Evolutionary conservation across 35 echinoderm and acorn worm species (phyloP).

Genomic region (Acanthaster planci): DNA sequence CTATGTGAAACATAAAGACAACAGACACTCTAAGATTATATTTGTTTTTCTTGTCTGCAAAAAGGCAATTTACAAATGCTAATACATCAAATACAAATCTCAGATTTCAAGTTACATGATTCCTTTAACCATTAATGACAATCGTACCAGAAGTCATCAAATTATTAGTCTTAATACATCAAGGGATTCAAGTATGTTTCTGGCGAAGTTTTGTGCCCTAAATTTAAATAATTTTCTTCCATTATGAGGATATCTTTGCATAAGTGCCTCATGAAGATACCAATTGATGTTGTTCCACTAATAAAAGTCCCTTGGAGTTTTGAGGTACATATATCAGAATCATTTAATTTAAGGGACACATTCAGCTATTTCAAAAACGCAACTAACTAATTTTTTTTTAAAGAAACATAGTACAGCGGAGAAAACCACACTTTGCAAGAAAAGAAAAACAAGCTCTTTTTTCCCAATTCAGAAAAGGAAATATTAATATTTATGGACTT

Average conservation of each 20-base stretch:
- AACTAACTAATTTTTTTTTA: background rate
- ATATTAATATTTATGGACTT: constrained; percentile 1
- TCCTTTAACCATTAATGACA: background rate
- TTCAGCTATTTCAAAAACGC: background rate
- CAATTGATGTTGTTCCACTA: no score
- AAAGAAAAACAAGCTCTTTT: constrained; percentile 2
- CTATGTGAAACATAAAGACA: background rate
- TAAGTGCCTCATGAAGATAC: background rate
- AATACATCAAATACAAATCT: constrained; percentile 13
- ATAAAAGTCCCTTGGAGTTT: no score
- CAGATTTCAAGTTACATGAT: constrained; percentile 24
- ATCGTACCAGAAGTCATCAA: background rate
- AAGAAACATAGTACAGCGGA: background rate
- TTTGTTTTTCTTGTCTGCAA: background rate
- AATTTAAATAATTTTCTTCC: no score
- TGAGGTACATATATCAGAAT: background rate
- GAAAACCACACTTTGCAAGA: constrained; percentile 29
- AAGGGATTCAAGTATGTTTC: background rate
- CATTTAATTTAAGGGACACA: no score
- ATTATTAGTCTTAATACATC: constrained; percentile 24
- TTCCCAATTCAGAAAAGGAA: background rate
- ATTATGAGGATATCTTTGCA: no score
- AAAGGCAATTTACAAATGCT: constrained; percentile 10
- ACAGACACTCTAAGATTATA: background rate
- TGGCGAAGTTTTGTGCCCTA: no score